Evolutionary conservation across 2,888 invertebrate genomes (phyloP).

Genomic region (Caenorhabditis imperialis): DNA sequence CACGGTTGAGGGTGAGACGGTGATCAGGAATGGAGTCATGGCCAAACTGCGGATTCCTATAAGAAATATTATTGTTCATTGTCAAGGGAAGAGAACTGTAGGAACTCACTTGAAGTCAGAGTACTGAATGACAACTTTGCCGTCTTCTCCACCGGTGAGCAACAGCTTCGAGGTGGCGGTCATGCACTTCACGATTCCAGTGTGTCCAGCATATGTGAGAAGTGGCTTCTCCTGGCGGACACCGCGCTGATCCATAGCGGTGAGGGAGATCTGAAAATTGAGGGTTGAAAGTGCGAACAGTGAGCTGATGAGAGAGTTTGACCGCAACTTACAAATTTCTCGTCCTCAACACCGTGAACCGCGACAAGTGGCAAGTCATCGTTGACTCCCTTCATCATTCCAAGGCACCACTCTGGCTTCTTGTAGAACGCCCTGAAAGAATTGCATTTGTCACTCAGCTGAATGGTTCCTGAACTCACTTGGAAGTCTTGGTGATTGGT

Average conservation of each 20-base stretch:
- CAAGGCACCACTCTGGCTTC: slow-evolving; percentile 23
- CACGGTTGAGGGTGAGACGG: slow-evolving; percentile 26
- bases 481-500: slow-evolving; percentile 7
- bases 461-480: slow-evolving; percentile 2
- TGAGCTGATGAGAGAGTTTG: too few relatives aligned
- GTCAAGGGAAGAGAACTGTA: too few relatives aligned
- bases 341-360: slow-evolving; percentile 23
- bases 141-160: slow-evolving; percentile 59
- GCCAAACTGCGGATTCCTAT: slow-evolving; percentile 24
- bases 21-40: slow-evolving; percentile 12
- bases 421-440: slow-evolving; percentile 34
- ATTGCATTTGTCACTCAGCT: too few relatives aligned
- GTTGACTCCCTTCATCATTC: slow-evolving; percentile 35
- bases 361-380: slow-evolving; percentile 36
- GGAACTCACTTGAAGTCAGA: slow-evolving; percentile 49
- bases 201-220: slow-evolving; percentile 16
- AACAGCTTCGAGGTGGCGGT: slow-evolving; percentile 13
- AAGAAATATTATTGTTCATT: too few relatives aligned
- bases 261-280: slow-evolving; percentile 22
- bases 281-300: neutral
- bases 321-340: slow-evolving; percentile 22
- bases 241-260: slow-evolving; percentile 34
- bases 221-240: slow-evolving; percentile 7
- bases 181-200: slow-evolving; percentile 33
- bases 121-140: slow-evolving; percentile 51